phyloP scores from a whole-genome alignment of 2,113 vertebrate species.

The Nycticryphes semicollaris region DNA sequence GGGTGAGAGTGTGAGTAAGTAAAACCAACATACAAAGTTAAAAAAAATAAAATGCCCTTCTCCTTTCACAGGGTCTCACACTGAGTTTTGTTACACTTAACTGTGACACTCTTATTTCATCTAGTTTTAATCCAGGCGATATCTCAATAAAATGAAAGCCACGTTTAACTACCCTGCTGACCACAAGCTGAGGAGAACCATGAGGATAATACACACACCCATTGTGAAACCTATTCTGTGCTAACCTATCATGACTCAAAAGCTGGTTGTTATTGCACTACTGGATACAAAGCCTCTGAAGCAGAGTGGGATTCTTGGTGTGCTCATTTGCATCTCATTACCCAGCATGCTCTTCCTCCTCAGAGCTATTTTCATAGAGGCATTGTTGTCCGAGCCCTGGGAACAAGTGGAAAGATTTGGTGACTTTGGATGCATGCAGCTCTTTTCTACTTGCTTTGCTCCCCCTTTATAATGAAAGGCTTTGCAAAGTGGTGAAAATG shows the following conservation, averaged over 20 bases:
- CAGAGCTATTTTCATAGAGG: slow-evolving; percentile 45
- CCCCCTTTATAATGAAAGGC: slow-evolving; percentile 15
- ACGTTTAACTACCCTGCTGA: slow-evolving; percentile 15
- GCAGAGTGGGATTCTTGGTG: slow-evolving; percentile 40
- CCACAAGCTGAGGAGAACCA: slow-evolving; percentile 32
- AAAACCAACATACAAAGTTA: not conserved
- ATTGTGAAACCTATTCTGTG: slow-evolving; percentile 40
- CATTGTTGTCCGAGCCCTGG: slow-evolving; percentile 60
- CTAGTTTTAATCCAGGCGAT: not conserved
- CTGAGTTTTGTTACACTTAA: not conserved
- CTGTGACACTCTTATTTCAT: not conserved
- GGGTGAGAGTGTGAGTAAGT: not conserved
- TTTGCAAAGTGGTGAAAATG: slow-evolving; percentile 42
- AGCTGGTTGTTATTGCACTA: slow-evolving; percentile 55
- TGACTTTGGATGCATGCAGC: slow-evolving; percentile 40
- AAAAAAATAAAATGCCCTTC: not conserved
- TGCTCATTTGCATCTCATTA: slow-evolving; percentile 71
- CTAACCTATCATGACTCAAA: slow-evolving; percentile 53
- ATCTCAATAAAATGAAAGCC: slow-evolving; percentile 4
- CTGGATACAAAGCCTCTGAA: slow-evolving; percentile 39
- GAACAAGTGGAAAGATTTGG: slow-evolving; percentile 62
- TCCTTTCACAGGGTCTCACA: not conserved
- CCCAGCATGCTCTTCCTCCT: slow-evolving; percentile 56
- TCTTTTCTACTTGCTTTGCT: slow-evolving; percentile 51
- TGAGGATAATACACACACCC: not conserved